Evolutionary conservation across 92 coral and sea anemone genomes (phyloP).

Genomic region (Palythoa grandis): DNA sequence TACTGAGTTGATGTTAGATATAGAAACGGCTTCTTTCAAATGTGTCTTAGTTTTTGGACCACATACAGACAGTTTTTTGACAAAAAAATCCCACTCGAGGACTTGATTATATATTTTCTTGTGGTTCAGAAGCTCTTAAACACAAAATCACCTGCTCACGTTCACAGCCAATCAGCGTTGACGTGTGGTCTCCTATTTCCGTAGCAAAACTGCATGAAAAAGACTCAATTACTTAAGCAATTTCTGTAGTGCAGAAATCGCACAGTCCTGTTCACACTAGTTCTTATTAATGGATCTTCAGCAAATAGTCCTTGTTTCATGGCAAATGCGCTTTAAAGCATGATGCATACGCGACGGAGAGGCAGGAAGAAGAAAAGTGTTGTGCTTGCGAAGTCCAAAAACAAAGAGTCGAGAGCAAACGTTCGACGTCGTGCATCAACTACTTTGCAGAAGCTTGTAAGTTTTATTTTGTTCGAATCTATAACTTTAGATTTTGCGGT

Average conservation of each 20-base stretch:
- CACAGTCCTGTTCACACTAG: not conserved
- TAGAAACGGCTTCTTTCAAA: not conserved
- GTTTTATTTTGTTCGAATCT: conserved; percentile 3
- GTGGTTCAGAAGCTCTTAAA: conserved; percentile 27
- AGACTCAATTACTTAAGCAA: conserved; percentile 4
- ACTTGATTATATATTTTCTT: conserved; percentile 40
- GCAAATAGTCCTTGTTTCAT: not conserved
- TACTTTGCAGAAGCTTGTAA: conserved; percentile 57
- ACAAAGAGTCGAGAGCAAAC: conserved; percentile 53
- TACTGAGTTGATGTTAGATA: not conserved
- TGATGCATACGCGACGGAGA: conserved; percentile 5
- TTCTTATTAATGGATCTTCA: not conserved
- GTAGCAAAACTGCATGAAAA: conserved; percentile 10
- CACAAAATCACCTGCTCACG: conserved; percentile 28
- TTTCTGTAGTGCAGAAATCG: conserved; percentile 13
- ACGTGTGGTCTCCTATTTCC: conserved; percentile 26
- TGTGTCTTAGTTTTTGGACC: not conserved
- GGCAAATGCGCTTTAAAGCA: conserved; percentile 10
- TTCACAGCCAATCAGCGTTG: conserved; percentile 23
- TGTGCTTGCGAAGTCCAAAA: conserved; percentile 66
- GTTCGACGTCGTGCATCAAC: conserved; percentile 62
- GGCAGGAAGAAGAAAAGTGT: conserved; percentile 16
- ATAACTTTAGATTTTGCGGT: not conserved
- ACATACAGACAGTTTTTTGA: conserved; percentile 5
- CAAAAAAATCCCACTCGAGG: not conserved